Base-by-base conservation (phyloP, 2,888 invertebrate genomes). In the Coecobrya sp. region DNA sequence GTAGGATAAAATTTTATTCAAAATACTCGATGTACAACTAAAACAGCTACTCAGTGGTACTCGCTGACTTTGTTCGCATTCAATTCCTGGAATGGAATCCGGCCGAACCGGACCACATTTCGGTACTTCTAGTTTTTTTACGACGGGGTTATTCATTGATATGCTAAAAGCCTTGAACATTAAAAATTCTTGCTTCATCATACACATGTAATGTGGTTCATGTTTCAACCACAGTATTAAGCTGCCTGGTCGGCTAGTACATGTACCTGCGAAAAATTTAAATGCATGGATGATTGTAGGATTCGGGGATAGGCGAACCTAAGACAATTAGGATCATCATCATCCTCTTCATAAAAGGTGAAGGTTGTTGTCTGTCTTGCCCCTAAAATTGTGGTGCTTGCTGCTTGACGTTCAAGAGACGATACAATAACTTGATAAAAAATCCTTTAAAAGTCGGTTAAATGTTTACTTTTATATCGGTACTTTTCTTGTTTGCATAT, bases 1-100 rank as follows among this genome's bases (percentile, higher is more conserved):
- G 81, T 81, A 81, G 62, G 62, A 62, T 45, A 1, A 36, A 36
- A n/a, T n/a, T n/a, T n/a, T 36, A 36, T 36, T 36, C 36, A 36
- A 87, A 76, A 79, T n/a, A 76, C 87, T 87, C 25, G 73, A 76
- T 19, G 10, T 82, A 81, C 89, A 89, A 82, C 81, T 81, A 52
- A 55, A 81, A 88, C 79, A 62, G 79, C 81, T 88, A 87, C n/a
- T 7, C 16, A 65, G 65, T 65, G 65, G 65, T 65, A 65, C 65
- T 81, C 84, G 22, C 27, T 52, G 42, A 62, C 30, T 62, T 68
- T 62, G 81, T 89, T 81, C 27, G 89, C n/a, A 55, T 89, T 84
- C 62, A 62, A 84, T 89, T 89, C 85, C 92, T 92, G 92, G 92
- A 92, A 92, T 84, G 92, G 92, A 93, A 93, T 93, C 92, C 90